A percentile compares a stretch with the other conserved stretches of the same genome.
Evolutionary conservation across 2,888 invertebrate genomes (phyloP).

Genomic region (Drosophila sordidula): DNA sequence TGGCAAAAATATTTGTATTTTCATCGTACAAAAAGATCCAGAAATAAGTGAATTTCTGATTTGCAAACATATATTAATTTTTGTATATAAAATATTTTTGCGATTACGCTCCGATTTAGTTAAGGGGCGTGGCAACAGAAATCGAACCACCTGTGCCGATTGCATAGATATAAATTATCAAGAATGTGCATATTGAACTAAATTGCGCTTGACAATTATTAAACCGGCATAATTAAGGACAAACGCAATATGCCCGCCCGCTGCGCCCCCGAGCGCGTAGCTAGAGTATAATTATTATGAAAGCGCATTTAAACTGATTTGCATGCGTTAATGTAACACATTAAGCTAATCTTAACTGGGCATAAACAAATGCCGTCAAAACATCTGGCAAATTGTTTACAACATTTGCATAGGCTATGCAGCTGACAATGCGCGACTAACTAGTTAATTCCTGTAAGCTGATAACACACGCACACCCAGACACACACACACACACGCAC

Average conservation of each 20-base stretch:
- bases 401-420: slow-evolving; percentile 57
- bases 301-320: slow-evolving; percentile 50
- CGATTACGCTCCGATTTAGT: neutral
- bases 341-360: slow-evolving; percentile 47
- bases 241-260: slow-evolving; percentile 1
- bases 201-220: neutral
- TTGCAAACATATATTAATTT: too few relatives aligned
- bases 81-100: neutral
- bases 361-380: slow-evolving; percentile 53
- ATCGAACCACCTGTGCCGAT: neutral
- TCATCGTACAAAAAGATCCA: too few relatives aligned
- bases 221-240: neutral
- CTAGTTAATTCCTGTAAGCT: slow-evolving; percentile 69
- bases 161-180: neutral
- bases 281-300: slow-evolving; percentile 15
- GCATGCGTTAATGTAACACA: slow-evolving; percentile 47
- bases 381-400: slow-evolving; percentile 59
- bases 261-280: neutral
- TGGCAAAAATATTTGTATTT: too few relatives aligned
- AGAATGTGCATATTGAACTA: neutral
- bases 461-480: slow-evolving; percentile 46
- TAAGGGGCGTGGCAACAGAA: neutral
- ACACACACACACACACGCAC: neutral
- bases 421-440: slow-evolving; percentile 34
- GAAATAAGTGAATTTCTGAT: neutral